These are phyloP conservation scores for Epirrhoe alternata DNA, from an alignment of 2,888 invertebrate species.

Conservation along the genomic window DNA sequence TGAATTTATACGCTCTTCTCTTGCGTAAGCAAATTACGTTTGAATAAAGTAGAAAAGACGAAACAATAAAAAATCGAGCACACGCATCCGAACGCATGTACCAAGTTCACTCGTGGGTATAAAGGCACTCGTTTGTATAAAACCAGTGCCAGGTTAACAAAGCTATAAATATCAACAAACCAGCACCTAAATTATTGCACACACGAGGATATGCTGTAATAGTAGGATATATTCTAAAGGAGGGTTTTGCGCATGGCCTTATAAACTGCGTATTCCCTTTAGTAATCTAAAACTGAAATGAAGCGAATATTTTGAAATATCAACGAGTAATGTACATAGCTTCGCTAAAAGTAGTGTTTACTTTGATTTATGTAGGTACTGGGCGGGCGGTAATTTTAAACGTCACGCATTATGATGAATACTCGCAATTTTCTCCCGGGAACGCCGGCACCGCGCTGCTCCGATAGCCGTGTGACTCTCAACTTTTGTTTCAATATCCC, in stretches of 20 bases:
- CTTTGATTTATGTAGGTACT: slow-evolving; percentile 75
- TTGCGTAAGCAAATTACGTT: background rate
- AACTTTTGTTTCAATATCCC: slow-evolving; percentile 52
- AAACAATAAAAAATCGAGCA: background rate
- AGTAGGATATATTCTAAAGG: slow-evolving; percentile 54
- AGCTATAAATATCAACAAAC: slow-evolving; percentile 71
- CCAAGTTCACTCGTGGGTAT: slow-evolving; percentile 2
- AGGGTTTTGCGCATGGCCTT: slow-evolving; percentile 44
- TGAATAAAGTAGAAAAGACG: background rate
- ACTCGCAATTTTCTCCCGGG: slow-evolving; percentile 80
- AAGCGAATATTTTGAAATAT: slow-evolving; percentile 46
- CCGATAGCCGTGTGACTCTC: slow-evolving; percentile 65
- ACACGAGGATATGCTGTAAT: slow-evolving; percentile 63
- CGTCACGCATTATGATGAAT: slow-evolving; percentile 83
- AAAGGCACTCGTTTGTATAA: slow-evolving; percentile 61
- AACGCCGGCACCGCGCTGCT: slow-evolving; percentile 49
- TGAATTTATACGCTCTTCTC: slow-evolving; percentile 6
- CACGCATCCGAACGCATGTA: background rate
- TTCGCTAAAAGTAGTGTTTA: slow-evolving; percentile 71
- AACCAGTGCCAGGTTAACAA: slow-evolving; percentile 67
- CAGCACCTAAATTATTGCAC: slow-evolving; percentile 68
- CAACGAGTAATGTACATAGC: slow-evolving; percentile 55
- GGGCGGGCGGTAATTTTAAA: slow-evolving; percentile 77
- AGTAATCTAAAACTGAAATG: slow-evolving; percentile 42
- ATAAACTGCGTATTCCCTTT: slow-evolving; percentile 39